phyloP scores from a whole-genome alignment of 2,888 invertebrate genomes.

The Troides helena region DNA sequence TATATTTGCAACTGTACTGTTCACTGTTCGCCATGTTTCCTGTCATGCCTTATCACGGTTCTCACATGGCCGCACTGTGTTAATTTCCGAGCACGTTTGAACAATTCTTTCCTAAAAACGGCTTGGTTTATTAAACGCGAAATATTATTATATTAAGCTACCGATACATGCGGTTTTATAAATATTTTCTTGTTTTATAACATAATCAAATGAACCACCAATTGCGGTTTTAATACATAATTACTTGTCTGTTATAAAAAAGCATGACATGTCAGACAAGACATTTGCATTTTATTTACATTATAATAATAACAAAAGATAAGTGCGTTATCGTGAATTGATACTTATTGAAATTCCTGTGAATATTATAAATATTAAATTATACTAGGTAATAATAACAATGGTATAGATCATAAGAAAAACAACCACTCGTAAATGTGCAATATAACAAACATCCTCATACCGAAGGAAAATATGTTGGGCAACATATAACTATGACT shows the following conservation, averaged over 20 bases:
- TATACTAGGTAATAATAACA: background rate
- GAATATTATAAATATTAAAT: background rate
- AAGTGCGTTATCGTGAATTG: background rate
- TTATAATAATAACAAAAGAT: too few species aligned
- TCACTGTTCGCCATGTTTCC: conserved; percentile 43
- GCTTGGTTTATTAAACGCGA: background rate
- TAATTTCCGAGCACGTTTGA: conserved; percentile 36
- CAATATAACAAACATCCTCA: conserved; percentile 27
- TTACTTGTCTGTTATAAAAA: too few species aligned
- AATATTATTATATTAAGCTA: background rate
- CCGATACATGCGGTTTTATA: background rate
- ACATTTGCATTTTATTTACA: too few species aligned
- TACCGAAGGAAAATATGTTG: conserved; percentile 23
- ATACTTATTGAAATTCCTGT: background rate
- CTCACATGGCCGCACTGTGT: conserved; percentile 41
- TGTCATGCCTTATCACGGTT: conserved; percentile 54
- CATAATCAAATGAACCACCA: too few species aligned
- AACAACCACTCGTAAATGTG: conserved; percentile 5
- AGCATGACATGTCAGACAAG: too few species aligned
- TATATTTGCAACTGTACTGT: conserved; percentile 40
- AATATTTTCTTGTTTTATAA: too few species aligned
- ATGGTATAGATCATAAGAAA: background rate
- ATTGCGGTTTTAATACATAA: too few species aligned
- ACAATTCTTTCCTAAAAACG: conserved; percentile 21
- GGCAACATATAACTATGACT: conserved; percentile 18